Conservation (phyloP, 2,797 vertebrate species). For the Corythornis leucogaster region DNA sequence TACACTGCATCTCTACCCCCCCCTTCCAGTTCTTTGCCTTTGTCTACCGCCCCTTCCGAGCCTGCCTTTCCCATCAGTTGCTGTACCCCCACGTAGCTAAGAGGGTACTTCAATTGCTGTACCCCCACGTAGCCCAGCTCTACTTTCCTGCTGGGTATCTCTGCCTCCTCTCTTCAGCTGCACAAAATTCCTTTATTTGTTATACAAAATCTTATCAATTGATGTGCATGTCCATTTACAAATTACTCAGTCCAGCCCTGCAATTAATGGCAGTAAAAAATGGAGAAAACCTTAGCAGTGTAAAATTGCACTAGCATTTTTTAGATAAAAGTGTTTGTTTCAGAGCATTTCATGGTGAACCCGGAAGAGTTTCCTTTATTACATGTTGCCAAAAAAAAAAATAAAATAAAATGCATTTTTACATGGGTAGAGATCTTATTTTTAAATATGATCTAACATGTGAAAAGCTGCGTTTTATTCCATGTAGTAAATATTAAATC, state of each 20-base stretch:
- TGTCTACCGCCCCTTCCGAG: background rate
- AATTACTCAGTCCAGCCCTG: background rate
- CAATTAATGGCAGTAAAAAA: conserved; percentile 1
- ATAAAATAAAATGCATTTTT: background rate
- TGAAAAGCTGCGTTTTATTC: background rate
- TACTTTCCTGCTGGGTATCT: background rate
- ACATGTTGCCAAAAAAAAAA: background rate
- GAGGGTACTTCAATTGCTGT: background rate
- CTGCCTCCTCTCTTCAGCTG: background rate
- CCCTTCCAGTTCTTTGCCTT: background rate
- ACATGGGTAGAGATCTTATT: background rate
- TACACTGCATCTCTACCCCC: background rate
- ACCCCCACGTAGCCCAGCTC: background rate
- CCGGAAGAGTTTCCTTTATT: background rate
- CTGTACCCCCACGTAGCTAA: rapidly evolving
- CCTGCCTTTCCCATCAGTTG: background rate
- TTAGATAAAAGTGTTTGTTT: background rate
- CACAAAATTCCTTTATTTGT: background rate
- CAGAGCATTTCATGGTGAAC: background rate
- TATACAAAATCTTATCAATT: background rate
- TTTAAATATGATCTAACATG: background rate
- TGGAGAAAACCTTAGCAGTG: background rate
- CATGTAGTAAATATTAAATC: background rate
- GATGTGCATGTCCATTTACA: background rate
- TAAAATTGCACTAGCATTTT: conserved; percentile 15